phyloP scores from a whole-genome alignment of 2,888 invertebrate species.

The Matsumyia berberina region DNA sequence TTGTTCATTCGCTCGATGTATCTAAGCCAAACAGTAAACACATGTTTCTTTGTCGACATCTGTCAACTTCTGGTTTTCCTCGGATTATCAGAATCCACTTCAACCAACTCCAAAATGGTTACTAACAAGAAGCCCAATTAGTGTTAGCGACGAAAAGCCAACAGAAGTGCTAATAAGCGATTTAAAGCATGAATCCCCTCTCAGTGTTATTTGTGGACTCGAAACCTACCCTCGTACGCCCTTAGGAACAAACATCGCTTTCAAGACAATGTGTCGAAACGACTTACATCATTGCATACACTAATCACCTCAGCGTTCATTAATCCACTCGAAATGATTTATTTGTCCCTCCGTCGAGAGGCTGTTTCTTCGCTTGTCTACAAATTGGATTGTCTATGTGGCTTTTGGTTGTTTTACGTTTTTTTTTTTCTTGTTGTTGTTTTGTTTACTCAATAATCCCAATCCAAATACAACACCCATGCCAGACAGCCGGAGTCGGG shows the following conservation, averaged over 20 bases:
- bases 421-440: neutral
- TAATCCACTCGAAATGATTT: constrained; percentile 58
- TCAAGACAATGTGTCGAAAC: neutral
- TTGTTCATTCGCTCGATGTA: no score
- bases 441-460: constrained; percentile 53
- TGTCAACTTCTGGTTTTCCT: no score
- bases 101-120: no score
- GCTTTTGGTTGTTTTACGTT: constrained; percentile 10
- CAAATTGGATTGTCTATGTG: constrained; percentile 59
- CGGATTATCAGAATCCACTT: no score
- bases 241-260: constrained; percentile 4
- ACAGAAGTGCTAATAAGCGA: constrained; percentile 6
- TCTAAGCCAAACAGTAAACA: no score
- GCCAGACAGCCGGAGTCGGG: constrained; percentile 30
- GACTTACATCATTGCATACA: constrained; percentile 8
- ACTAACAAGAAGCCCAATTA: constrained; percentile 2
- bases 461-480: constrained; percentile 25
- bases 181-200: constrained; percentile 12
- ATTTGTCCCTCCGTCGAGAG: constrained; percentile 30
- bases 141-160: constrained; percentile 13
- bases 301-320: constrained; percentile 40
- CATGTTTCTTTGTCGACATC: no score
- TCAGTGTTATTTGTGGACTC: neutral
- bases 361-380: constrained; percentile 18
- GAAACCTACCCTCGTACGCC: constrained; percentile 1